Conservation (phyloP, 2,888 invertebrate species). For the Trissoscelio sp. region DNA sequence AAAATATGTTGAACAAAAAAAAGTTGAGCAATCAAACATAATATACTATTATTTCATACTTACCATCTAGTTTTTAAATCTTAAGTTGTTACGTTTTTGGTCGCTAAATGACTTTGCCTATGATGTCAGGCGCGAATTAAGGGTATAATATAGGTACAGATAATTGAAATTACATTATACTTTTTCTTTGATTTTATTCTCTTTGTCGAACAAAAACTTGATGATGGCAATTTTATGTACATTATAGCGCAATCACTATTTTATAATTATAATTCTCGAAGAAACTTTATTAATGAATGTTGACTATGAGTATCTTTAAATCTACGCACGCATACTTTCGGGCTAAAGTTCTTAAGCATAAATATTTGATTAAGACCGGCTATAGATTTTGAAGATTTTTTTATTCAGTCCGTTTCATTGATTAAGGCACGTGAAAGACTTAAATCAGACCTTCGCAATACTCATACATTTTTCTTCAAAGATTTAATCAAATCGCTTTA, state of each 20-base stretch:
- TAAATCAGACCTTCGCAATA: constrained; percentile 14
- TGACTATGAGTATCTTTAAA: constrained; percentile 55
- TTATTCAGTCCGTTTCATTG: constrained; percentile 59
- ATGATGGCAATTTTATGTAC: constrained; percentile 64
- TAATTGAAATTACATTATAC: too few relatives aligned
- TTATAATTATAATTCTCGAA: constrained; percentile 51
- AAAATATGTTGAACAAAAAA: too few relatives aligned
- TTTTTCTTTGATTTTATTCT: too few relatives aligned
- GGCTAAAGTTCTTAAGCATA: constrained; percentile 53
- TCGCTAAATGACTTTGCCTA: too few relatives aligned
- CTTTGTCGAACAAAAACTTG: constrained; percentile 57
- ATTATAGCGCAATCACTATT: constrained; percentile 53
- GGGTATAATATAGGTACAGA: too few relatives aligned
- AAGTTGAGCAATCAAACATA: too few relatives aligned
- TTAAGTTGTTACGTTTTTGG: too few relatives aligned
- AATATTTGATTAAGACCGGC: constrained; percentile 44
- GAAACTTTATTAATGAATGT: constrained; percentile 55
- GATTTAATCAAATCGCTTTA: not conserved
- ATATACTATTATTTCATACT: too few relatives aligned
- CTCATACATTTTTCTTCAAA: constrained; percentile 10
- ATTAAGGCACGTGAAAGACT: constrained; percentile 65
- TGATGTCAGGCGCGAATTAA: too few relatives aligned
- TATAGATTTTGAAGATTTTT: constrained; percentile 56
- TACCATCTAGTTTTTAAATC: too few relatives aligned
- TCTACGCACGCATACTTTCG: constrained; percentile 50